Evolutionary conservation across 2,797 vertebrate genomes (phyloP).

Genomic region (Poeciliopsis presidionis): DNA sequence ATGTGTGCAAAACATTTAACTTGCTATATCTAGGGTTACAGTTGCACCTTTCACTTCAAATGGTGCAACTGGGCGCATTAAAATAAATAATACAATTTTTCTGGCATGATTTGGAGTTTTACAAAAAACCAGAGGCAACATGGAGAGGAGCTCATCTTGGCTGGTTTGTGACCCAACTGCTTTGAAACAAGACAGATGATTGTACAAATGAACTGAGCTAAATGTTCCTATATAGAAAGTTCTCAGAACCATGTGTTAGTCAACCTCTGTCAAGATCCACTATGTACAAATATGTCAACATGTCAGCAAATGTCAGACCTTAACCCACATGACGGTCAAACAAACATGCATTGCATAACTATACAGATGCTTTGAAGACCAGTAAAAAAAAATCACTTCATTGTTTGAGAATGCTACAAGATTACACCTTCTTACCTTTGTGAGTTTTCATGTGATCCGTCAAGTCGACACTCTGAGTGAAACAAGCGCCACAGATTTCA

Average conservation of each 20-base stretch:
- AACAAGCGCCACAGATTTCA: neutral
- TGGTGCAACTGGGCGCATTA: neutral
- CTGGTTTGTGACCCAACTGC: neutral
- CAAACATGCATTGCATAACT: neutral
- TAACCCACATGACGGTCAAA: neutral
- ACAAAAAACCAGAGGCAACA: neutral
- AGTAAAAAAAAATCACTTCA: neutral
- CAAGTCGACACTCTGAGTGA: constrained; percentile 2
- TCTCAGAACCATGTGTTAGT: neutral
- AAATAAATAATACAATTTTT: neutral
- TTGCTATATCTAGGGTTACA: neutral
- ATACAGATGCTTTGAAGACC: neutral
- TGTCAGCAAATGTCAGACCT: neutral
- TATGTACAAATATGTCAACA: neutral
- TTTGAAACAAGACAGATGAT: neutral
- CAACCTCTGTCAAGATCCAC: neutral
- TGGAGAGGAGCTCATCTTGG: neutral
- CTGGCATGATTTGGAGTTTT: neutral
- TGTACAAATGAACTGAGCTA: neutral
- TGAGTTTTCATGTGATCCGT: constrained; percentile 1
- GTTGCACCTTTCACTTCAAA: neutral
- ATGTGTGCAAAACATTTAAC: neutral
- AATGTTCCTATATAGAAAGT: neutral
- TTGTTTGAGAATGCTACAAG: neutral
- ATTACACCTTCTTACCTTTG: neutral